Percentiles rank a stretch among this genome's conserved stretches.
Conservation (phyloP, 1,140 invertebrate genomes). For the Meteorus sp. region DNA sequence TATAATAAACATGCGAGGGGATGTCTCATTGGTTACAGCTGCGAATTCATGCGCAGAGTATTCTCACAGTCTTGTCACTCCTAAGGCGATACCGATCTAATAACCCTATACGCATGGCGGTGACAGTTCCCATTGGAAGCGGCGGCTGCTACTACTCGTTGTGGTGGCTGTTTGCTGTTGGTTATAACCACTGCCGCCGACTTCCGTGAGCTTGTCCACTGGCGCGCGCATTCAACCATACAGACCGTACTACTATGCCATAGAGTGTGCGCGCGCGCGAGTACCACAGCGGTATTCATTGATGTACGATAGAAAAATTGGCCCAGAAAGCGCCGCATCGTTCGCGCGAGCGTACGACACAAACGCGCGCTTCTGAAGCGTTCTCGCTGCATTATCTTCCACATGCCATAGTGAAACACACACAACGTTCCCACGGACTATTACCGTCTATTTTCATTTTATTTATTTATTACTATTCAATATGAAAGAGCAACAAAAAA, state of each 20-base stretch:
- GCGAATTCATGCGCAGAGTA: slow-evolving; percentile 21
- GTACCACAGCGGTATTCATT: slow-evolving; percentile 24
- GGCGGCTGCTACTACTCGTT: slow-evolving; percentile 17
- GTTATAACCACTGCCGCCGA: slow-evolving; percentile 11
- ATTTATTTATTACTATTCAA: slow-evolving; percentile 2
- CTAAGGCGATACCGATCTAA: slow-evolving; percentile 27
- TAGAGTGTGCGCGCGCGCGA: not conserved
- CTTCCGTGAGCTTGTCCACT: slow-evolving; percentile 25
- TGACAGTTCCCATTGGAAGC: slow-evolving; percentile 22
- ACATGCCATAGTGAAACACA: slow-evolving; percentile 6
- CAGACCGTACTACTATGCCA: not conserved
- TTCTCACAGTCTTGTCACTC: slow-evolving; percentile 26
- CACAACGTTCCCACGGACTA: slow-evolving; percentile 15
- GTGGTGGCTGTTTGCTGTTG: slow-evolving; percentile 2
- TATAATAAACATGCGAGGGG: no score
- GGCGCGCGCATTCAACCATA: slow-evolving; percentile 15
- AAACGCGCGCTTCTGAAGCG: slow-evolving; percentile 14
- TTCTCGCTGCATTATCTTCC: slow-evolving; percentile 22
- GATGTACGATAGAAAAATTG: slow-evolving; percentile 27
- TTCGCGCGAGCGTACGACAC: no score
- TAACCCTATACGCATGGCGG: slow-evolving; percentile 26
- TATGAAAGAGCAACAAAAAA: not conserved
- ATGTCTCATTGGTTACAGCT: slow-evolving; percentile 23
- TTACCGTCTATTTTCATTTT: not conserved
- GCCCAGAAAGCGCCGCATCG: slow-evolving; percentile 23